Evolutionary conservation across 2,888 invertebrate genomes (phyloP).

Genomic region (Autographa gamma): DNA sequence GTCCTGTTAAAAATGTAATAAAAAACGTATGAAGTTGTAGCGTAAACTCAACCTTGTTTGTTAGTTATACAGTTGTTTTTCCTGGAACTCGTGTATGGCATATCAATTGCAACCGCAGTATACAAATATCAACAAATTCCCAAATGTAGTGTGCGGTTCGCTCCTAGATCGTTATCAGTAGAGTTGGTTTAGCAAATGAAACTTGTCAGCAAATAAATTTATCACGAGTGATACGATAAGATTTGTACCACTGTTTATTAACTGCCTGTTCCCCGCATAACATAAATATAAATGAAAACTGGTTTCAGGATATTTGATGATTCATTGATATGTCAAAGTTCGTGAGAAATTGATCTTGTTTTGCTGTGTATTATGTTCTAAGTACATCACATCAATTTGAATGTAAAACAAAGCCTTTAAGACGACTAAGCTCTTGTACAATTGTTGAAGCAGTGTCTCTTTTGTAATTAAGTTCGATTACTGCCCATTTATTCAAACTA

Average conservation of each 20-base stretch:
- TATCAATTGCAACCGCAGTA: conserved; percentile 6
- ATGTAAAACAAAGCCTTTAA: neutral
- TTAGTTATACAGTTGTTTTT: too few species aligned
- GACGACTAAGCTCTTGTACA: too few species aligned
- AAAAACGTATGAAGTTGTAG: too few species aligned
- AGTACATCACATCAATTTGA: neutral
- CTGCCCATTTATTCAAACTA: too few species aligned
- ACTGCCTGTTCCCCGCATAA: conserved; percentile 59
- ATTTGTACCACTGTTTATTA: conserved; percentile 67
- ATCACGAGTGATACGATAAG: conserved; percentile 69
- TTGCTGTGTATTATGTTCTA: neutral
- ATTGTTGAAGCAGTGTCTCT: too few species aligned
- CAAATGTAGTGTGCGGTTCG: conserved; percentile 56
- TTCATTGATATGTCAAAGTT: conserved; percentile 64
- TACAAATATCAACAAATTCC: conserved; percentile 48
- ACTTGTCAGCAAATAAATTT: conserved; percentile 73
- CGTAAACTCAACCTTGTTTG: too few species aligned
- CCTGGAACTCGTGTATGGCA: too few species aligned
- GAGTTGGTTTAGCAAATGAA: conserved; percentile 69
- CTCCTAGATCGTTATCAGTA: conserved; percentile 69
- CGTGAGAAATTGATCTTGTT: conserved; percentile 44
- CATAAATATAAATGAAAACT: conserved; percentile 63
- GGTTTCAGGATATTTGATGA: conserved; percentile 64
- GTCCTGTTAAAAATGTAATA: too few species aligned
- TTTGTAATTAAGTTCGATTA: too few species aligned